phyloP scores from a whole-genome alignment of 2,888 invertebrate genomes.

The Lissocephala sabroskyi region DNA sequence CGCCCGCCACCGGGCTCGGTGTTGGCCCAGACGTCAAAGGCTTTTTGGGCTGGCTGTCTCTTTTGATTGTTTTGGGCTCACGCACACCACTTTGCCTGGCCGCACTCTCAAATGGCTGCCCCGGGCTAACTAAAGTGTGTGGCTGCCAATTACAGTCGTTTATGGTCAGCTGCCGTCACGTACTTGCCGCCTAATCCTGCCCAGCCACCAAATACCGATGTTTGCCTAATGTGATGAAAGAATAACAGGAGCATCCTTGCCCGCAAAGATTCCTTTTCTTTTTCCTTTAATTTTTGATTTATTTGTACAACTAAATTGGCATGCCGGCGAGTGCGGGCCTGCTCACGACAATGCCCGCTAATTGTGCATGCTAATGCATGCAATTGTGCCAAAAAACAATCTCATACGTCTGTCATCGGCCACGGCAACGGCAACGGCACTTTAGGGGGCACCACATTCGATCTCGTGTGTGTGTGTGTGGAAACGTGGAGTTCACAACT shows the following conservation, averaged over 20 bases:
- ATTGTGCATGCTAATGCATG: constrained; percentile 63
- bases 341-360: constrained; percentile 43
- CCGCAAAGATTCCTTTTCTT: neutral
- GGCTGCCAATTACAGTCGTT: constrained; percentile 2
- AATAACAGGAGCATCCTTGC: constrained; percentile 43
- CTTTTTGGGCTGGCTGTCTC: too few species aligned
- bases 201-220: constrained; percentile 13
- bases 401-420: constrained; percentile 25
- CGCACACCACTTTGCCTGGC: neutral
- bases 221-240: constrained; percentile 43
- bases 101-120: neutral
- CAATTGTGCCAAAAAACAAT: constrained; percentile 52
- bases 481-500: too few species aligned
- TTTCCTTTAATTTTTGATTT: constrained; percentile 26
- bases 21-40: too few species aligned
- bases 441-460: constrained; percentile 18
- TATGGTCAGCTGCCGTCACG: constrained; percentile 40
- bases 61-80: constrained; percentile 1
- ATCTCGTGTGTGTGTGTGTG: neutral
- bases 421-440: constrained; percentile 15
- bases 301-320: constrained; percentile 40
- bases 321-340: constrained; percentile 20
- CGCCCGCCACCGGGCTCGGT: constrained; percentile 1
- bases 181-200: neutral
- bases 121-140: constrained; percentile 1